Evolutionary conservation across 1,140 invertebrate genomes (phyloP).

Genomic region (Bombus pyrosoma): DNA sequence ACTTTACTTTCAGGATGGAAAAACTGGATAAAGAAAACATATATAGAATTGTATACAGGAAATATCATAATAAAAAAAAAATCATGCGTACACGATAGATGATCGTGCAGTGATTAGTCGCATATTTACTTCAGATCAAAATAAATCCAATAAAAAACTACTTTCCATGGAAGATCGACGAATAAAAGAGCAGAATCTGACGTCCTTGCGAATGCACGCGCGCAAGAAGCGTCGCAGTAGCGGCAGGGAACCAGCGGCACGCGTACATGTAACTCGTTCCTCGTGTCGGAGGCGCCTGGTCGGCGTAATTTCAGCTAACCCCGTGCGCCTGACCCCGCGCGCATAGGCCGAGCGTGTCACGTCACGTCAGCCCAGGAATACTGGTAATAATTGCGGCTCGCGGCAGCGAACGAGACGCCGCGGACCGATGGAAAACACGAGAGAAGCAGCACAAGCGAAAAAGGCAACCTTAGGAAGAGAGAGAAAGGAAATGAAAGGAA

Average conservation of each 20-base stretch:
- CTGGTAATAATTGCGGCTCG: slow-evolving; percentile 68
- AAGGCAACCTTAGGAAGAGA: slow-evolving; percentile 35
- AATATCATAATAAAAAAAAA: too few species aligned
- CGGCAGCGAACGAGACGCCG: slow-evolving; percentile 43
- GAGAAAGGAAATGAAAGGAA: slow-evolving; percentile 14
- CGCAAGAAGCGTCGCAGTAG: slow-evolving; percentile 4
- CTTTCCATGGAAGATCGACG: too few species aligned
- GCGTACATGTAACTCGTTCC: slow-evolving; percentile 63
- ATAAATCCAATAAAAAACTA: background rate
- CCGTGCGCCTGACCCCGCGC: slow-evolving; percentile 66
- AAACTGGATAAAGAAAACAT: too few species aligned
- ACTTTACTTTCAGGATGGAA: too few species aligned
- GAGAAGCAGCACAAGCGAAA: slow-evolving; percentile 26
- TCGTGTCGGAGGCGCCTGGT: slow-evolving; percentile 56
- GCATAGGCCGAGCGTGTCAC: slow-evolving; percentile 68
- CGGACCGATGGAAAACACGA: slow-evolving; percentile 20
- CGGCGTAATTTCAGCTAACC: slow-evolving; percentile 70
- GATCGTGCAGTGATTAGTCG: too few species aligned
- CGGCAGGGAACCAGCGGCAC: slow-evolving; percentile 56
- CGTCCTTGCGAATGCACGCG: background rate
- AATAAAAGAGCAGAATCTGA: background rate
- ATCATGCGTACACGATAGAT: fast-evolving
- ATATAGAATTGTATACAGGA: too few species aligned
- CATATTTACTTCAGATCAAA: too few species aligned
- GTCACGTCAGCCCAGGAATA: slow-evolving; percentile 67